Base-by-base conservation (phyloP, 2,888 invertebrate genomes). In the Byasa hedistus region DNA sequence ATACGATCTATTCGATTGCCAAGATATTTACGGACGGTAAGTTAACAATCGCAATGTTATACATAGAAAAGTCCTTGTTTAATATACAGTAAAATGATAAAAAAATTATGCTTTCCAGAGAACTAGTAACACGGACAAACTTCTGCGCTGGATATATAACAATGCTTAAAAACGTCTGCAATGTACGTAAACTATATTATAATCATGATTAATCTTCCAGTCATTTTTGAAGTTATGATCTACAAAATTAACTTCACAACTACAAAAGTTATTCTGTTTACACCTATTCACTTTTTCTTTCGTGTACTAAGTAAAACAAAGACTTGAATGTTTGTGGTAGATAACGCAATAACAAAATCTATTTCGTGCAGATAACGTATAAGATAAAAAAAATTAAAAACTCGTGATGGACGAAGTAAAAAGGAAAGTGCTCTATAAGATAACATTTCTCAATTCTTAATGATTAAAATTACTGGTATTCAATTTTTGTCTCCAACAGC, bases 121-220 rank as follows among this genome's bases (percentile, higher is more conserved):
- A 87, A 0, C 72, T 91, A 51, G 89, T 91, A 2, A 83, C 89
- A 1, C 79, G 83, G 12, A 80, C 74, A 19, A 88, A 90, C 70
- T 91, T 91, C 75, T 91, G 91, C 70, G 91, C 91, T 4, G 91
- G 91, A 22, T 91, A 73, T 71, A 91, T 90, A 55, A 85, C 88
- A 0, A 58, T 81, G 56, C 72, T 76, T 36, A 91, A 89, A 71
- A 91, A 90, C 65, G 89, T 91, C 51, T 91, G 91, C 68, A 90
- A 91, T 60, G 91, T 67, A 36, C 54, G 66, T 62, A 27, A 21
- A 17, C 22, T 3, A 44, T 22, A 36, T 17, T 36, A 44, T 23
- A 44, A 52, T 52, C 8, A 51, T 52, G 21, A 52, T 22, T 54
- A 48, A n/a, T 44, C 44, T 48, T n/a, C n/a, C 48, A n/a, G n/a